phyloP scores from a whole-genome alignment of 2,113 vertebrate species.

The Xenopus tropicalis region DNA sequence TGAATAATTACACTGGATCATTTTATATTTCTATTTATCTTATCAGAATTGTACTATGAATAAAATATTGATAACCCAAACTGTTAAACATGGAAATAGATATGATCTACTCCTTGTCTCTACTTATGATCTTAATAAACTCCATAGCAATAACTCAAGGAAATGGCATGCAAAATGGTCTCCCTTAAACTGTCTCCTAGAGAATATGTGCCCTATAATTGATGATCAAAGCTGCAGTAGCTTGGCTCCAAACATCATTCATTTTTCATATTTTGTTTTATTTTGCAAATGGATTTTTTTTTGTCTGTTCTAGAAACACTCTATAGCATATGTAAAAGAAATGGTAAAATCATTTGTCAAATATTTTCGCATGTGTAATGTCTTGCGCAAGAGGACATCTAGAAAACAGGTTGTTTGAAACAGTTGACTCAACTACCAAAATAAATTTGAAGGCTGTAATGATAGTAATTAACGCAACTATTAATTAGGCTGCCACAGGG shows the following conservation, averaged over 20 bases:
- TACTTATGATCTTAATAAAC: constrained; percentile 26
- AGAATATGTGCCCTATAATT: constrained; percentile 34
- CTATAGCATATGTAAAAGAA: constrained; percentile 56
- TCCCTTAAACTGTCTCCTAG: constrained; percentile 35
- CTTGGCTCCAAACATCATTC: constrained; percentile 44
- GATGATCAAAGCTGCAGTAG: constrained; percentile 41
- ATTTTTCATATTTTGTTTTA: constrained; percentile 51
- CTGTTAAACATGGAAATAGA: too few relatives aligned
- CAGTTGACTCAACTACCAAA: constrained; percentile 60
- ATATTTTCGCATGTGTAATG: constrained; percentile 65
- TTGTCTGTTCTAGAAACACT: constrained; percentile 48
- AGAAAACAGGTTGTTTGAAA: constrained; percentile 55
- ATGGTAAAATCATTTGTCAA: constrained; percentile 63
- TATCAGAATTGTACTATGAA: too few relatives aligned
- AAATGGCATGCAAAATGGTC: constrained; percentile 29
- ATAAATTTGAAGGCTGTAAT: constrained; percentile 63
- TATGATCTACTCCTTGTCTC: not conserved
- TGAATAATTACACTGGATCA: too few relatives aligned
- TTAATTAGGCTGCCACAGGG: constrained; percentile 65
- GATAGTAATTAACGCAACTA: constrained; percentile 68
- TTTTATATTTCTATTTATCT: too few relatives aligned
- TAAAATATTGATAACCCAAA: too few relatives aligned
- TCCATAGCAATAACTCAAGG: constrained; percentile 23
- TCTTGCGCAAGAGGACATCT: constrained; percentile 61
- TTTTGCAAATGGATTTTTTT: constrained; percentile 52